Evolutionary conservation across 2,888 invertebrate species (phyloP), one percentile per base, ranked within the genome.

Genomic region (Apantesis nais): DNA sequence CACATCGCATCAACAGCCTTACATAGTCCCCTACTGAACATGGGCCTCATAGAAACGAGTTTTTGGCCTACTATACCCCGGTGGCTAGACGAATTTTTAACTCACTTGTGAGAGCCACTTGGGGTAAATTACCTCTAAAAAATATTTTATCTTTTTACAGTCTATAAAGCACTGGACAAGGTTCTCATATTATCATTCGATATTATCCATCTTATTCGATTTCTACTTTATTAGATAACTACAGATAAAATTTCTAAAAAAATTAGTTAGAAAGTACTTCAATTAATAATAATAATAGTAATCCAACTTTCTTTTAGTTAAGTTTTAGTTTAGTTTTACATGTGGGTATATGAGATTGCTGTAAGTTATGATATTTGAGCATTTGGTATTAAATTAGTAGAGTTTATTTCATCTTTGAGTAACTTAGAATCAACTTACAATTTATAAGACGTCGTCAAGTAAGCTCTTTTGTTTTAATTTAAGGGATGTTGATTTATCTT

Each of bases 351-450:
- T 3, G 12, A 2, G 25, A 12, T 25, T 0, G 55, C 4, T 25
- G 3, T 55, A 60, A 58, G 39, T 60, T 39, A 58, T 60, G 39
- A 55, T 25, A 25, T 58, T 14, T 39, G 58, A 60, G 22, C 22
- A 29, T 29, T 16, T 61, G 29, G 61, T 61, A 60, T n/a, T 37
- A 41, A 60, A 41, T 67, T 67, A 58, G 22, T 29, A 29, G 22
- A 60, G 22, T n/a, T 34, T 62, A 62, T 55, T 55, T 25, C 4
- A 55, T 12, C 25, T 55, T 25, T 12, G 44, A 25, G 12, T 31
- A 31, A 67, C 41, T 61, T 67, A 31, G 11, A 1, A 22, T n/a
- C 34, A 48, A 61, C 67, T 60, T 67, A 60, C 11, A 67, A 60
- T 31, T 61, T 41, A 19, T 60, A 16, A 29, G 39, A 37, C 1